Conservation (phyloP, 2,888 invertebrate species). For the Aphidoletes aphidimyza region DNA sequence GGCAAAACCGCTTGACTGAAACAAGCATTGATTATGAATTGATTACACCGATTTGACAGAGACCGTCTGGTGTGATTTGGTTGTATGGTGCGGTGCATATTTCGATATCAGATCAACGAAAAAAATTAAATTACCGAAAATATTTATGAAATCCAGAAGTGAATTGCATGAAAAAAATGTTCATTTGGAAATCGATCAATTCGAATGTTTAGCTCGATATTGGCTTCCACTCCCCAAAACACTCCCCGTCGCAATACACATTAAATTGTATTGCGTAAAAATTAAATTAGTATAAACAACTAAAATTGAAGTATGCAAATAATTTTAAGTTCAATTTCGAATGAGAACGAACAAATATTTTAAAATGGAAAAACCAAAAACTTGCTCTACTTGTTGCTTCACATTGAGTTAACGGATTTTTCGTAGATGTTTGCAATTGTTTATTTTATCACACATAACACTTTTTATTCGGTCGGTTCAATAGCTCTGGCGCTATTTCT, state of each 20-base stretch:
- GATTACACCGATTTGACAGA: neutral
- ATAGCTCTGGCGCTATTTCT: too few species aligned
- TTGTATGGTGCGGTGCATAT: neutral
- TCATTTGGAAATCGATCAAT: neutral
- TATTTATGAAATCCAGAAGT: neutral
- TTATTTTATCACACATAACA: conserved; percentile 14
- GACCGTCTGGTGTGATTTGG: neutral
- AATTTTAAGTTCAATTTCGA: neutral
- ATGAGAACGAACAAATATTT: neutral
- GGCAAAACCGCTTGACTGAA: neutral
- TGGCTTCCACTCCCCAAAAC: too few species aligned
- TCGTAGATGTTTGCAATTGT: neutral
- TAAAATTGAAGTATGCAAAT: neutral
- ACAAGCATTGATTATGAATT: neutral
- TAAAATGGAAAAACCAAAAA: neutral
- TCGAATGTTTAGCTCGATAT: too few species aligned
- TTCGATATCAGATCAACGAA: neutral
- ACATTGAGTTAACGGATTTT: neutral
- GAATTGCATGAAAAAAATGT: neutral
- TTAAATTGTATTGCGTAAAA: conserved; percentile 30
- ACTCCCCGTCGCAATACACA: neutral
- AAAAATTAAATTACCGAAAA: neutral
- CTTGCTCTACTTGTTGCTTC: too few species aligned
- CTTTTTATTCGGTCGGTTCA: conserved; percentile 5
- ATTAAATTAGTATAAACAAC: conserved; percentile 9